These are phyloP conservation scores for Sepioteuthis lessoniana DNA, from an alignment of 2,888 invertebrate species.

Conservation along the genomic window DNA sequence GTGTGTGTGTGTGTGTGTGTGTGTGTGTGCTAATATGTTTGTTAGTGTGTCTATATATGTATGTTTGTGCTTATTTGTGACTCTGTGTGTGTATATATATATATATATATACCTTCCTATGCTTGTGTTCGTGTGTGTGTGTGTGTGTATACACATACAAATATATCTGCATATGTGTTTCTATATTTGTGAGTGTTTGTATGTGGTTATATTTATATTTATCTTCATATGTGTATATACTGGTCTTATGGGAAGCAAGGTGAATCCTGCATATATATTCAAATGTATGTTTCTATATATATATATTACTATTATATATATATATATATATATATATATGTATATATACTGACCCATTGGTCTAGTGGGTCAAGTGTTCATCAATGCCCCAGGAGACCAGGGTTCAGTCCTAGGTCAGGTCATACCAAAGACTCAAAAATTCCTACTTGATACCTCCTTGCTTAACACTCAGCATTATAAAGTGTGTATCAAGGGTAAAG, in stretches of 20 bases:
- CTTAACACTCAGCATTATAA: no score
- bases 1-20: neutral
- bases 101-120: no score
- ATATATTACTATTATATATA: no score
- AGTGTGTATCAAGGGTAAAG: no score
- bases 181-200: neutral
- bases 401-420: no score
- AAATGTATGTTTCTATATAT: no score
- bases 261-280: neutral
- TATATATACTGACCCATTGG: neutral
- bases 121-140: neutral
- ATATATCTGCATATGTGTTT: neutral
- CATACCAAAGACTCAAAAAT: no score
- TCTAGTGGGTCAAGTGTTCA: neutral
- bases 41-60: neutral
- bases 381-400: no score
- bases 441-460: no score
- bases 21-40: no score
- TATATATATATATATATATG: conserved; percentile 39
- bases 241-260: neutral
- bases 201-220: neutral
- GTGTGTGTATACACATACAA: neutral
- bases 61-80: neutral
- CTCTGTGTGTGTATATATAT: neutral
- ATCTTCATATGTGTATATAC: no score